These are phyloP conservation scores for Gila robusta DNA, from an alignment of 2,797 vertebrate genomes.

Conservation along the genomic window DNA sequence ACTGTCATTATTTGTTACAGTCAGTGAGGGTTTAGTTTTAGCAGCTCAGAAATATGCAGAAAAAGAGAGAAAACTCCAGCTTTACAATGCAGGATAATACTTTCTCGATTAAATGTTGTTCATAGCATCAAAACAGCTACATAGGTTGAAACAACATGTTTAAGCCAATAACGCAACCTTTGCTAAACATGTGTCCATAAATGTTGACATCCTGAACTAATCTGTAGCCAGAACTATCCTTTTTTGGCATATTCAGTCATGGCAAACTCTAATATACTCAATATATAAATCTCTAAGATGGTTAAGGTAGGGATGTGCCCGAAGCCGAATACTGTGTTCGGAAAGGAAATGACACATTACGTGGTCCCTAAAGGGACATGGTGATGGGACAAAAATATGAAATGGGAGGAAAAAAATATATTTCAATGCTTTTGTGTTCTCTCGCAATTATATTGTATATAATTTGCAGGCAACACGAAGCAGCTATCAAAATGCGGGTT, in stretches of 20 bases:
- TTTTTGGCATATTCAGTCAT: neutral
- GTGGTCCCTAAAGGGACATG: no score
- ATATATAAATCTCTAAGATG: neutral
- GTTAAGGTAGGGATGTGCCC: neutral
- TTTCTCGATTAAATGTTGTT: neutral
- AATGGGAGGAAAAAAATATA: no score
- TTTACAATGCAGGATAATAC: neutral
- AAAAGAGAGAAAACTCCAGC: neutral
- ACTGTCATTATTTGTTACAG: neutral
- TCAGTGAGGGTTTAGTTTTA: neutral
- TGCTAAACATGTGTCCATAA: neutral
- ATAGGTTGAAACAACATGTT: conserved; percentile 11
- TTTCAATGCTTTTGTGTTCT: no score
- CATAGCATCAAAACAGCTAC: neutral
- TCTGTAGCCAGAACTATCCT: neutral
- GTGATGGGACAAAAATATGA: no score
- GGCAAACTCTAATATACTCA: neutral
- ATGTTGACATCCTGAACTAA: conserved; percentile 1
- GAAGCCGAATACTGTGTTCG: neutral
- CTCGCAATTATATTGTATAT: no score
- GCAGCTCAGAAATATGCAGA: neutral
- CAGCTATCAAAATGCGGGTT: neutral
- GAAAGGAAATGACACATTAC: neutral
- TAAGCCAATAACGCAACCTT: neutral
- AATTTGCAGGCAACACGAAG: no score